Conservation (phyloP, 2,888 invertebrate species). For the Limenitis camilla region DNA sequence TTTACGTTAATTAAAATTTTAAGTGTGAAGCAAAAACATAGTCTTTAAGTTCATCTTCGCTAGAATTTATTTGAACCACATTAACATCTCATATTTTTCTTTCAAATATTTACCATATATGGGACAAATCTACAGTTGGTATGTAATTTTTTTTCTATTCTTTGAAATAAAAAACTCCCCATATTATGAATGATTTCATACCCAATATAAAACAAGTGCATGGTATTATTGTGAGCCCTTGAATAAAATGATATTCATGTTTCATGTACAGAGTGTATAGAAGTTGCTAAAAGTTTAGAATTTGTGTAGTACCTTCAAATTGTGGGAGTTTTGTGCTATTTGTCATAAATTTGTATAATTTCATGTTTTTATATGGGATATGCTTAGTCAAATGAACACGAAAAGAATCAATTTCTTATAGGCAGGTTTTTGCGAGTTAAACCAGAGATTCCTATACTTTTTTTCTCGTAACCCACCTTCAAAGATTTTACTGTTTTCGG, state of each 20-base stretch:
- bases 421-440: too few relatives aligned
- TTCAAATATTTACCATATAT: slow-evolving; percentile 58
- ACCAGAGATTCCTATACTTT: too few relatives aligned
- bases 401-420: background rate
- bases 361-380: slow-evolving; percentile 27
- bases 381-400: slow-evolving; percentile 32
- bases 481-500: too few relatives aligned
- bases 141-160: slow-evolving; percentile 50
- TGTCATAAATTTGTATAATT: slow-evolving; percentile 5
- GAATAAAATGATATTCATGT: slow-evolving; percentile 7
- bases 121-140: slow-evolving; percentile 67
- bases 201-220: slow-evolving; percentile 33
- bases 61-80: too few relatives aligned
- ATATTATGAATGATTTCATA: slow-evolving; percentile 12
- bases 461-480: too few relatives aligned
- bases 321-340: background rate
- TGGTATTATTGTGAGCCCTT: slow-evolving; percentile 28
- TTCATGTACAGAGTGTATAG: slow-evolving; percentile 1
- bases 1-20: slow-evolving; percentile 4
- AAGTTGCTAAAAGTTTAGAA: background rate
- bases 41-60: too few relatives aligned
- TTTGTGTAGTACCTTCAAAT: background rate
- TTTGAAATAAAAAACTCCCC: slow-evolving; percentile 43
- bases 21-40: too few relatives aligned
- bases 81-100: slow-evolving; percentile 57